Percentiles rank a stretch among this genome's conserved stretches.
phyloP scores from a whole-genome alignment of 1,140 invertebrate genomes.

The Drosophila watanabei region DNA sequence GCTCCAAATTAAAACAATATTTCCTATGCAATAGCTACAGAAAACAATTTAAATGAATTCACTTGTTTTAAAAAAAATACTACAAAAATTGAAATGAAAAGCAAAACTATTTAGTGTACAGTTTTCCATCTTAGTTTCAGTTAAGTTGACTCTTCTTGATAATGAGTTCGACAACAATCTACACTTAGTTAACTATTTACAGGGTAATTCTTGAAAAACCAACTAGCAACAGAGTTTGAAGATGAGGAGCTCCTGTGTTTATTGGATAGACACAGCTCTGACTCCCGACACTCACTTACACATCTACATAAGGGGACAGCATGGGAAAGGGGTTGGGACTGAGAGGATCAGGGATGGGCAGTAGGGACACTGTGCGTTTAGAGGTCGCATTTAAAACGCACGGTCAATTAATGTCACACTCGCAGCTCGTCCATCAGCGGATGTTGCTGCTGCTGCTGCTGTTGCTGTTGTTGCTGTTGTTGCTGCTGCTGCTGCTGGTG shows the following conservation, averaged over 20 bases:
- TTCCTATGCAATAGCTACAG: neutral
- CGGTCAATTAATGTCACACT: constrained; percentile 90
- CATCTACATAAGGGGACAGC: constrained; percentile 13
- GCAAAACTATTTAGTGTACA: neutral
- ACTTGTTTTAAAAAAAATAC: neutral
- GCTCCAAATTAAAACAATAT: neutral
- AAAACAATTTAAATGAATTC: neutral
- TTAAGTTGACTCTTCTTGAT: constrained; percentile 29
- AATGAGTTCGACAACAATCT: constrained; percentile 44
- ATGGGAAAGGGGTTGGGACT: constrained; percentile 3
- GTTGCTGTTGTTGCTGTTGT: constrained; percentile 84
- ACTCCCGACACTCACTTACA: constrained; percentile 21
- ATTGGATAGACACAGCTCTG: constrained; percentile 34
- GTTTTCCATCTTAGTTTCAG: neutral
- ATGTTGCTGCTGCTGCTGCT: constrained; percentile 85
- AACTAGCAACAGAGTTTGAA: constrained; percentile 41
- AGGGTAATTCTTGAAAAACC: constrained; percentile 24
- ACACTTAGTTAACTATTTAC: constrained; percentile 43
- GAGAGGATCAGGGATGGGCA: neutral
- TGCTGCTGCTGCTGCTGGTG: constrained; percentile 65
- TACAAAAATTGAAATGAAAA: no score
- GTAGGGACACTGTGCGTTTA: constrained; percentile 66
- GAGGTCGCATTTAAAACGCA: constrained; percentile 85
- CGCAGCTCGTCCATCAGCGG: constrained; percentile 90
- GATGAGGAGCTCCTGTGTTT: constrained; percentile 12